Conservation (phyloP, 2,113 vertebrate species). For the Trichomycterus rosablanca region DNA sequence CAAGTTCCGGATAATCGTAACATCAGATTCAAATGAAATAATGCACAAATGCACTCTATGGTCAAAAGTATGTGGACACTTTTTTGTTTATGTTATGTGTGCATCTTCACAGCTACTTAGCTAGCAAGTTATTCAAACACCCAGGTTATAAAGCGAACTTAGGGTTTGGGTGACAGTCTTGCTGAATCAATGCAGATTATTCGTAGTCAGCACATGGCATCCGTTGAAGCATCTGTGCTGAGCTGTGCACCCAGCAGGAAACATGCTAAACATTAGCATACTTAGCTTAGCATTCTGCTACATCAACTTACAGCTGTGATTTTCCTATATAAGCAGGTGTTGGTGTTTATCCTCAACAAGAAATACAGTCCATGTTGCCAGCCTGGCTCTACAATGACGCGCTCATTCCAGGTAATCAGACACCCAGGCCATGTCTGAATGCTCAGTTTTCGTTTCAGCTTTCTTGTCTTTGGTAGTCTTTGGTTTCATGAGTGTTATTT, state of each 20-base stretch:
- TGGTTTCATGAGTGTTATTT: not conserved
- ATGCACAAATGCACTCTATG: no score
- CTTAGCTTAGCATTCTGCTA: not conserved
- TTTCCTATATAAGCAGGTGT: slow-evolving; percentile 70
- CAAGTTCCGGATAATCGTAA: no score
- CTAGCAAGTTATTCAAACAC: no score
- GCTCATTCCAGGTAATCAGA: slow-evolving; percentile 95
- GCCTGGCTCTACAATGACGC: slow-evolving; percentile 92
- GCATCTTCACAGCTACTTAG: no score
- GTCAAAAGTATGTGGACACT: no score
- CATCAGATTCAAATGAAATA: no score
- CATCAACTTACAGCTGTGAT: slow-evolving; percentile 3
- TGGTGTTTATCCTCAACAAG: slow-evolving; percentile 84
- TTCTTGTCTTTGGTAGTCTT: no score
- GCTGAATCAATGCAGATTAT: slow-evolving; percentile 40
- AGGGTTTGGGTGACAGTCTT: not conserved
- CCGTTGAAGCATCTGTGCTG: slow-evolving; percentile 25
- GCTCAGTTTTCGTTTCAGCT: no score
- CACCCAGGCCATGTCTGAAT: no score
- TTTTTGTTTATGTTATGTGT: no score
- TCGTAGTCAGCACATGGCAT: no score
- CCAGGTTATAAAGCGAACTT: no score
- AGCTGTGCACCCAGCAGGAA: slow-evolving; percentile 42
- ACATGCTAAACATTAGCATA: slow-evolving; percentile 4
- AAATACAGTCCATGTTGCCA: slow-evolving; percentile 86